These are phyloP conservation scores for Phorcus lineatus DNA, from an alignment of 2,888 invertebrate species.

Conservation along the genomic window DNA sequence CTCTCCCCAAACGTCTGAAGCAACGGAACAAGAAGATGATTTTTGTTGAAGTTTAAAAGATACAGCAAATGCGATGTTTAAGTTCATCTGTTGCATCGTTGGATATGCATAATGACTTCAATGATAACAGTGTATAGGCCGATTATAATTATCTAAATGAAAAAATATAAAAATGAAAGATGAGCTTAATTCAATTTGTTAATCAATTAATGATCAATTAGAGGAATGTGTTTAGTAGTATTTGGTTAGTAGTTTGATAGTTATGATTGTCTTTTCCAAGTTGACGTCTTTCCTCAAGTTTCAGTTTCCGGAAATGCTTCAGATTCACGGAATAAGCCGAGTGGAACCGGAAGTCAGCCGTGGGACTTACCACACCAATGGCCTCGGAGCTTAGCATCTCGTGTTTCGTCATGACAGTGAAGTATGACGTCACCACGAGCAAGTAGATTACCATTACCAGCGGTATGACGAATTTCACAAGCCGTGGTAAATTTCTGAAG, in stretches of 20 bases:
- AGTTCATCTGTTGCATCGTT: too few species aligned
- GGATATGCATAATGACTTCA: too few species aligned
- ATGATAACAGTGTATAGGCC: too few species aligned
- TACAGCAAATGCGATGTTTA: too few species aligned
- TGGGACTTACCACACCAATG: constrained; percentile 81
- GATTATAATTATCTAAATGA: too few species aligned
- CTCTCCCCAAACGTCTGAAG: constrained; percentile 50
- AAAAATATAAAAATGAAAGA: too few species aligned
- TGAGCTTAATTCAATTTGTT: too few species aligned
- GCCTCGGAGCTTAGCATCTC: constrained; percentile 85
- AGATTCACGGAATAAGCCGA: background rate
- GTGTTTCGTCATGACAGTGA: constrained; percentile 83
- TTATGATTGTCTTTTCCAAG: background rate
- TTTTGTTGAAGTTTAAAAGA: too few species aligned
- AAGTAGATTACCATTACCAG: constrained; percentile 86
- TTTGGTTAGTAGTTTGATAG: too few species aligned
- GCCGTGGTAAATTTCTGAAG: constrained; percentile 85
- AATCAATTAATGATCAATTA: too few species aligned
- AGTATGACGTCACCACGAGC: constrained; percentile 88
- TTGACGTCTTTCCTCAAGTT: background rate
- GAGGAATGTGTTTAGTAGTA: too few species aligned
- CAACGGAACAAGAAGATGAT: background rate
- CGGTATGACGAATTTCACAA: constrained; percentile 87
- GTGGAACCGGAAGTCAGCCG: background rate
- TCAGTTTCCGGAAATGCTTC: background rate